phyloP scores from a whole-genome alignment of 2,888 invertebrate genomes.

The Molanna angustata region DNA sequence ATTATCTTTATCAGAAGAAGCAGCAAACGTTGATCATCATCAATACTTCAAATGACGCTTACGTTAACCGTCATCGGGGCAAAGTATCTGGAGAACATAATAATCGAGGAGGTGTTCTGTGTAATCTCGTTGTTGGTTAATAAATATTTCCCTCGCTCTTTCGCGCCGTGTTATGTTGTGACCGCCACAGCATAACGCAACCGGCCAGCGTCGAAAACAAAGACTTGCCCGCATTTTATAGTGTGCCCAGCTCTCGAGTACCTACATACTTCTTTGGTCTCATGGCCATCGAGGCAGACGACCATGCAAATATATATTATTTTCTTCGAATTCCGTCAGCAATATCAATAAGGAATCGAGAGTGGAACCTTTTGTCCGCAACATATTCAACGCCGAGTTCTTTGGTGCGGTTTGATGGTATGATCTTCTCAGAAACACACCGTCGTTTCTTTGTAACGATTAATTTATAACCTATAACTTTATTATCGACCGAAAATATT shows the following conservation, averaged over 20 bases:
- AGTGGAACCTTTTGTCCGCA: conserved; percentile 11
- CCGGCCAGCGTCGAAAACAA: conserved; percentile 9
- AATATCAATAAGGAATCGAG: conserved; percentile 19
- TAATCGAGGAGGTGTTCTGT: conserved; percentile 8
- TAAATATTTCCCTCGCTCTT: conserved; percentile 1
- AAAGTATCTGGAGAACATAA: conserved; percentile 9
- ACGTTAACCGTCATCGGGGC: background rate
- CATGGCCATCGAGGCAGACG: conserved; percentile 21
- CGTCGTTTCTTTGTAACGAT: conserved; percentile 7
- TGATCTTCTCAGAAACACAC: no score
- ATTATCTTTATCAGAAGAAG: no score
- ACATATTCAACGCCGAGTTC: no score
- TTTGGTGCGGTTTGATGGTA: conserved; percentile 9
- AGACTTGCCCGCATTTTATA: conserved; percentile 7
- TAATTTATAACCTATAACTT: no score
- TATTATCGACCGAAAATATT: background rate
- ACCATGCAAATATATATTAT: conserved; percentile 23
- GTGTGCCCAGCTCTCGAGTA: conserved; percentile 1
- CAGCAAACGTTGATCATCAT: no score
- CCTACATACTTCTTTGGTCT: conserved; percentile 11
- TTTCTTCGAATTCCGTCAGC: conserved; percentile 17
- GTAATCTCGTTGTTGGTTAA: background rate
- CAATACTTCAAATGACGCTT: no score
- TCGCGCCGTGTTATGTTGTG: no score
- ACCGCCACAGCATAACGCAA: conserved; percentile 7